phyloP scores from a whole-genome alignment of 1,140 invertebrate species.

The Cepaea nemoralis region DNA sequence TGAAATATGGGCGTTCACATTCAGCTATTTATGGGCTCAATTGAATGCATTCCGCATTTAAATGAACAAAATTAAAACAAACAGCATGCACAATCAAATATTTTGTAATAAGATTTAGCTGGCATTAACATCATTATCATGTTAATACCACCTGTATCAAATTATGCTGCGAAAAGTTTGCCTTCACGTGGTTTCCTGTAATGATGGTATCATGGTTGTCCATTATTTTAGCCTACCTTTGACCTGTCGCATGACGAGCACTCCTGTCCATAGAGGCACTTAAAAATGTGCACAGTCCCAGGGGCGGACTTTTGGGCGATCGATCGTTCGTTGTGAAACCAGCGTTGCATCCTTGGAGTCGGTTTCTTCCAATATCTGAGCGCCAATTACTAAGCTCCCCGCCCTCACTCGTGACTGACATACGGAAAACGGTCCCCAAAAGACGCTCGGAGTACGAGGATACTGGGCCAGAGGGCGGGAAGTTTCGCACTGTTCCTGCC shows the following conservation, averaged over 20 bases:
- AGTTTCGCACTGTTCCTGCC: not conserved
- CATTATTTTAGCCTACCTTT: not conserved
- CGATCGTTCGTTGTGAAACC: not conserved
- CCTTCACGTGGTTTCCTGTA: not conserved
- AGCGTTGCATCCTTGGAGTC: not conserved
- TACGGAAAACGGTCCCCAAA: not conserved
- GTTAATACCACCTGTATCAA: no score
- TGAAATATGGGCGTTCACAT: no score
- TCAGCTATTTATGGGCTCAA: no score
- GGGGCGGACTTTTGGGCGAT: constrained; percentile 12
- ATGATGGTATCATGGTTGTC: no score
- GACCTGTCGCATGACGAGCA: not conserved
- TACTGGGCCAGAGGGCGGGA: constrained; percentile 8
- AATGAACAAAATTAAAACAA: no score
- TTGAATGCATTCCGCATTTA: no score
- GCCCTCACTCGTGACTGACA: constrained; percentile 9
- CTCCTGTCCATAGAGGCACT: not conserved
- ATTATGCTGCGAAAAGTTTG: not conserved
- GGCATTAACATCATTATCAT: no score
- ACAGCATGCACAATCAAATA: no score
- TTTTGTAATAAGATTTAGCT: no score
- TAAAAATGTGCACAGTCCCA: not conserved
- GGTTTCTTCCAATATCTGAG: constrained; percentile 35
- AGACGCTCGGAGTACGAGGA: not conserved
- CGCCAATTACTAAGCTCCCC: constrained; percentile 15